Evolutionary conservation across 2,888 invertebrate genomes (phyloP), one percentile per base, ranked within the genome.

Genomic region (Nowickia ferox): DNA sequence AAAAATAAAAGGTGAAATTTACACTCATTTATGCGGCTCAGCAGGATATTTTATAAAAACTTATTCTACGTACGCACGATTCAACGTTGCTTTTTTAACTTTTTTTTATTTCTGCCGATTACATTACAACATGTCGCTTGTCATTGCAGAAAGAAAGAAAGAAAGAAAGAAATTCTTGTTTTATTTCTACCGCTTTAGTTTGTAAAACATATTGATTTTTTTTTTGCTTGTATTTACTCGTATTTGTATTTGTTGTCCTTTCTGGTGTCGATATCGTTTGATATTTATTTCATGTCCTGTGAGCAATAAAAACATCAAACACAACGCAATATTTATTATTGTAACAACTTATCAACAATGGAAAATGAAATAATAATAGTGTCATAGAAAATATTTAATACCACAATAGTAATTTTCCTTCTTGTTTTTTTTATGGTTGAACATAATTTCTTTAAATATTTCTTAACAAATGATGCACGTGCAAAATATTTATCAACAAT

Each of bases 401-500:
- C 61, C 82, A 71, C 69, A 71, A 76, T 51, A 55, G 68, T 59
- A n/a, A 61, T 61, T 46, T 17, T 57, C 6, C 1, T 57, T 22
- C 1, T 48, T 17, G 15, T 44, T 42, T 59, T 53, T 46, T 40
- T 15, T 65, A n/a, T 48, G 11, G 44, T 51, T 42, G 13, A 57
- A 44, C 48, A 65, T 2, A 66, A 75, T 61, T 75, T 75, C 48
- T 69, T 51, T 22, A 46, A 61, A 30, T 48, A 76, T 48, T 69
- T 61, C 42, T 48, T 48, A 53, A 71, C 65, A 66, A 86, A 86
- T 83, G 66, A 86, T 83, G 66, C 86, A 83, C 86, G 86, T 86
- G 86, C 83, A 86, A 86, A 86, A 83, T 86, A 83, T 79, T 76
- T 83, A 86, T 79, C 71, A 77, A 78, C 71, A 77, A 78, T 65